Base-by-base conservation (phyloP, 2,113 vertebrate genomes). In the Oreochromis spilurus region DNA sequence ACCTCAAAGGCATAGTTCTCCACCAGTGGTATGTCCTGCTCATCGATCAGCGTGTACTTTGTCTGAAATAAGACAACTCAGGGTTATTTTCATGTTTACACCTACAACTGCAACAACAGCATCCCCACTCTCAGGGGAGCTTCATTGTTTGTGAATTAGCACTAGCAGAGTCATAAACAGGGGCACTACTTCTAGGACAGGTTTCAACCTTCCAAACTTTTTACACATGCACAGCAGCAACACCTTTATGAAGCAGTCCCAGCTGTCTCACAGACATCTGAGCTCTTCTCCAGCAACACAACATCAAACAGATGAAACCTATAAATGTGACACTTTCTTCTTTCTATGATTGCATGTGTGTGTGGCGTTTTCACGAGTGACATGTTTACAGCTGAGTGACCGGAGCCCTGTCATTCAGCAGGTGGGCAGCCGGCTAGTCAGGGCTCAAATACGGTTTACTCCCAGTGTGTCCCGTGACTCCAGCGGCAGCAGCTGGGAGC, bases 1-100 rank as follows among this genome's bases (percentile, higher is more conserved):
- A 99, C 98, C 98, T 99, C 98, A 93, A 99, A 99, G 82, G 98
- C 98, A 94, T 97, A 99, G 93, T 98, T 99, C 94, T 99, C 98
- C 95, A 99, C 98, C 82, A 99, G 96, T 1, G 98, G 98, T 96
- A 99, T 99, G 96, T 99, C 98, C 92, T 99, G 98, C 88, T 99
- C 98, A 72, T 99, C 98, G 9, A 99, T 99, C 92, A 99, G 95
- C 1, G 98, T 99, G 95, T 99, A 99, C 91, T 99, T 99, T 84
- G 98, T 99, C 98, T 99, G 94, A 4, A 96, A 96, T 6, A 54
- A 81, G 79, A 88, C 40, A 82, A 81, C 31, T n/a, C 4, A 26
- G 26, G 2, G 21, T 77, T 4, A 60, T 36, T 24, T 50, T 43
- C 8, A 38, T 6, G 36, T 57, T n/a, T 50, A 79, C n/a, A 75